Base-by-base conservation (phyloP, 2,888 invertebrate genomes). In the Heliconius ismenius region DNA sequence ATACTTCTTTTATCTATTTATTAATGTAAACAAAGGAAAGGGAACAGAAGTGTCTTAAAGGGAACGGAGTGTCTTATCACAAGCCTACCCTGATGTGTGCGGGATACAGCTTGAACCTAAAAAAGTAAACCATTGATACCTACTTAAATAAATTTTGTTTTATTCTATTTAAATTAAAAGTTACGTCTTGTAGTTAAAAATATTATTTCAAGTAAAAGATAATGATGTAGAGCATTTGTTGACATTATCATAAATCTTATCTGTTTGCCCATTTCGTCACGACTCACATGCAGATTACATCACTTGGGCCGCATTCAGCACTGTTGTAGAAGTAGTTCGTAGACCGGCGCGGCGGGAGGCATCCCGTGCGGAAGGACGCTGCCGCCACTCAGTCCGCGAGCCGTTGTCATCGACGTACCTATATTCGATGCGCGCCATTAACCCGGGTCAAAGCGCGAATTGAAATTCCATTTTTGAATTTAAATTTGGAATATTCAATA, bases 331-430 rank as follows among this genome's bases (percentile, higher is more conserved):
- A 90, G 89, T 92, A 92, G 92, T 91, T 86, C 92, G 91, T 92
- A 92, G 92, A 92, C 86, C 92, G 91, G 87, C 92, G 90, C 88
- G 90, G 93, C 92, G 93, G 93, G 93, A 92, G 92, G 81, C 82
- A 81, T 90, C 92, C 92, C 90, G 88, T 87, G 87, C 91, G 91
- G 90, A 92, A 92, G 91, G 91, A 87, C 89, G 86, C 69, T 74
- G 82, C 82, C 84, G 86, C 88, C 88, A 89, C 90, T 84, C 87
- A 84, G 84, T 83, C 79, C 82, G 81, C 87, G 89, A 81, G 86
- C 85, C 83, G 91, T 88, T 91, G 92, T 90, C 92, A 90, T 86
- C 86, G 90, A 83, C 84, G 88, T 86, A 65, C 65, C 65, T 65
- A 85, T 86, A 88, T 86, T 88, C 89, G 91, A 86, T 87, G 82